Base-by-base conservation (phyloP, 2,113 vertebrate genomes). In the Engystomops pustulosus region DNA sequence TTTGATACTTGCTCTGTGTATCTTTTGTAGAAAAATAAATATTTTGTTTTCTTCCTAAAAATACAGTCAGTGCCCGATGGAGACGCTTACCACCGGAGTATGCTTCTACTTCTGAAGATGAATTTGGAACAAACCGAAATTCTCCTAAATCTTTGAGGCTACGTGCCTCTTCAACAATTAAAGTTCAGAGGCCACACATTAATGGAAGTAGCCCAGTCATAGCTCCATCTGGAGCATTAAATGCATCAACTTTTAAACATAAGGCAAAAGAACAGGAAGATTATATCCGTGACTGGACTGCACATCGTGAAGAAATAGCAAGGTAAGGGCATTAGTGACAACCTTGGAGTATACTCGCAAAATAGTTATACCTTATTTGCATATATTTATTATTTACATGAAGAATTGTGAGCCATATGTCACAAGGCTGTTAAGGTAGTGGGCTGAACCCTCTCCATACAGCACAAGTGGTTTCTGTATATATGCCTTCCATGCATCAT, bases 41-140 rank as follows among this genome's bases (percentile, higher is more conserved):
- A 14, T 25, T 71, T 71, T 71, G 3, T 23, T 71, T 75, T 75
- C 9, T 30, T 25, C 9, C 30, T 51, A 34, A 34, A 49, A 47
- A 32, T 6, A 23, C 93, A 95, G 94, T 94, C 91, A 97, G 94
- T 94, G 95, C 94, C 93, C 94, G 97, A 91, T 99, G 97, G 97
- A 95, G 97, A 92, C 96, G 97, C 91, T 93, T 99, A 92, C 96
- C 97, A 67, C 97, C 96, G 75, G 98, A 99, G 93, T 99, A 99
- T 88, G 97, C 96, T 92, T 99, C 98, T 93, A 99, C 98, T 89
- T 99, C 98, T 41, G 98, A 99, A 94, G 98, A 99, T 91, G 98
- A 99, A 91, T 98, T 99, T 20, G 95, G 97, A 91, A 98, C 98
- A 89, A 97, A 93, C 93, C 94, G 96, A 88, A 98, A 96, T 92